Base-by-base conservation (phyloP, 1,140 invertebrate genomes). In the Idris sp. region DNA sequence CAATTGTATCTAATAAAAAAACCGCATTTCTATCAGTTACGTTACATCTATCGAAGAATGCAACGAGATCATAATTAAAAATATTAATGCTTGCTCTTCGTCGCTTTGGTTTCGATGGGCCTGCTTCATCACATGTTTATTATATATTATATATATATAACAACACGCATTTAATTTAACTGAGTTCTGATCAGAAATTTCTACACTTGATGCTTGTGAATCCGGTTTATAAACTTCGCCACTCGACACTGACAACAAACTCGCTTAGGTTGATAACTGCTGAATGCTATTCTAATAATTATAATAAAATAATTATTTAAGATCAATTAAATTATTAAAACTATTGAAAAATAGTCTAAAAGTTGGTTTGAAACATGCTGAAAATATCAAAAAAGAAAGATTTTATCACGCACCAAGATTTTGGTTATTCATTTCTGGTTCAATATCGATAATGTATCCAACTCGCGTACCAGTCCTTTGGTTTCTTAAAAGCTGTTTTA, bases 41-140 rank as follows among this genome's bases (percentile, higher is more conserved):
- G 28, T 9, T 8, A 18, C 10, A 44, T 44, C 41, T 13, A 44
- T 44, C 41, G 9, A 44, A 44, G n/a, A n/a, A 10, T 14, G 22
- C 41, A 15, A 28, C 41, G 2, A 38, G 35, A 4, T 38, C 15
- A 8, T 38, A 13, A 5, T 4, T 38, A 1, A 38, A 6, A 38
- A 38, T 38, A 38, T 38, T 38, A 1, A 38, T 8, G 9, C 35
- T 38, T 8, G 35, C 35, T 18, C 35, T 38, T 18, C 18, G 35
- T n/a, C 35, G 1, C 15, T 38, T 38, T 8, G 35, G 35, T 16
- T 38, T 2, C 8, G 35, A 38, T 18, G 35, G 35, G 15, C 35
- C 35, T 22, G 19, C 3, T 4, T 22, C 19, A n/a, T n/a, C n/a
- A n/a, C n/a, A n/a, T n/a, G n/a, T n/a, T n/a, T n/a, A n/a, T n/a